Percentiles rank a stretch among this genome's conserved stretches.
phyloP scores from a whole-genome alignment of 2,797 vertebrate genomes.

The Phrynocephalus forsythii region DNA sequence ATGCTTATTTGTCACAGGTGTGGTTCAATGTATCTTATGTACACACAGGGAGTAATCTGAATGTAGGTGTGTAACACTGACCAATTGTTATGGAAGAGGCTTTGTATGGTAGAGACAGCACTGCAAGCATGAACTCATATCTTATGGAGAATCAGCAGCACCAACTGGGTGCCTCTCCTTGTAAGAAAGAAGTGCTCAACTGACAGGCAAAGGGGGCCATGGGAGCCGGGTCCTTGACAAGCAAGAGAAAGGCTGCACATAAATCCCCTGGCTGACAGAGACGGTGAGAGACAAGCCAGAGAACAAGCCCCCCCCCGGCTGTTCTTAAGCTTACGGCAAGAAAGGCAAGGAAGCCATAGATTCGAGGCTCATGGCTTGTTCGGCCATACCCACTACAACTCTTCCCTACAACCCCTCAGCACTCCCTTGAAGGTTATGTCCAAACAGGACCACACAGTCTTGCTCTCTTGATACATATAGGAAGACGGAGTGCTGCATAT shows the following conservation, averaged over 20 bases:
- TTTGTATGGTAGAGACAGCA: too few species aligned
- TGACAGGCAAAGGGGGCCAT: too few species aligned
- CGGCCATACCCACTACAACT: neutral
- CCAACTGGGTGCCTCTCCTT: too few species aligned
- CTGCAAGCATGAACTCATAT: too few species aligned
- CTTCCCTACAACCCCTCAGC: neutral
- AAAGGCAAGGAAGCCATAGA: neutral
- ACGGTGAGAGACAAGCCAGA: neutral
- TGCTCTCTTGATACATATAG: neutral
- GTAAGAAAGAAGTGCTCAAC: too few species aligned
- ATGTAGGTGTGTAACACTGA: neutral
- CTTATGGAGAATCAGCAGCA: too few species aligned
- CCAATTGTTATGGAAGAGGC: too few species aligned
- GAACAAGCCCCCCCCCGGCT: neutral
- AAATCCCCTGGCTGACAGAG: neutral
- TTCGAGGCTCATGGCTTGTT: neutral
- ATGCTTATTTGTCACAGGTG: neutral
- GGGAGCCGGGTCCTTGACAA: neutral
- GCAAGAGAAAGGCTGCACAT: neutral
- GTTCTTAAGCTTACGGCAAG: neutral
- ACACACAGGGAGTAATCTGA: neutral
- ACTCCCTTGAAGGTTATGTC: neutral
- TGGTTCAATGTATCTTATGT: neutral
- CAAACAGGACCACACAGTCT: neutral
- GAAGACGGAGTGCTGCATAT: too few species aligned